Conservation (phyloP, 2,888 invertebrate genomes). For the Drosophila stalkeri region DNA sequence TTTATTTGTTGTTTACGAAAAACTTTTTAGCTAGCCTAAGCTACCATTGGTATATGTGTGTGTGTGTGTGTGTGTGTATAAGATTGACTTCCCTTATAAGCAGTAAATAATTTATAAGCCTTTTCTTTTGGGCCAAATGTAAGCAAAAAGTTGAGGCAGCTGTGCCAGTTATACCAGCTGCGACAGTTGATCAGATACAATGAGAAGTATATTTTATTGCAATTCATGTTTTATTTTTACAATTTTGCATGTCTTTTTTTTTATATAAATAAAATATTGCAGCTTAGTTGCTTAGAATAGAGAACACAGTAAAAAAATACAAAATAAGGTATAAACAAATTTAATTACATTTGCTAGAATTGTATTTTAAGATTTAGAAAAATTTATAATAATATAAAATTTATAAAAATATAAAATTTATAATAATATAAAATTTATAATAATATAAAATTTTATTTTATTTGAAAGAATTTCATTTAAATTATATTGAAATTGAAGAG, state of each 20-base stretch:
- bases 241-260: background rate
- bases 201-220: background rate
- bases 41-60: background rate
- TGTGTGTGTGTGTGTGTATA: background rate
- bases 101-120: slow-evolving; percentile 1
- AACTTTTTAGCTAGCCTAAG: background rate
- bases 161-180: slow-evolving; percentile 1
- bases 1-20: background rate
- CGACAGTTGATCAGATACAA: slow-evolving; percentile 4
- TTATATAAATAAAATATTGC: background rate
- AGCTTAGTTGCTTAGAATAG: background rate
- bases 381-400: too few species aligned
- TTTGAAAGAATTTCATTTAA: too few species aligned
- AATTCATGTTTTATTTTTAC: background rate
- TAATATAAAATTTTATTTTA: too few species aligned
- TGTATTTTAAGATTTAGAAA: too few species aligned
- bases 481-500: too few species aligned
- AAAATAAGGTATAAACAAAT: too few species aligned
- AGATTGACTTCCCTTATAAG: background rate
- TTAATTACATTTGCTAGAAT: too few species aligned
- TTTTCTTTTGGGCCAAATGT: background rate
- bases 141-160: background rate
- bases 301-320: too few species aligned
- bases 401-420: too few species aligned
- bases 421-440: too few species aligned